Base-by-base conservation (phyloP, 2,888 invertebrate species). In the Euplexia lucipara region DNA sequence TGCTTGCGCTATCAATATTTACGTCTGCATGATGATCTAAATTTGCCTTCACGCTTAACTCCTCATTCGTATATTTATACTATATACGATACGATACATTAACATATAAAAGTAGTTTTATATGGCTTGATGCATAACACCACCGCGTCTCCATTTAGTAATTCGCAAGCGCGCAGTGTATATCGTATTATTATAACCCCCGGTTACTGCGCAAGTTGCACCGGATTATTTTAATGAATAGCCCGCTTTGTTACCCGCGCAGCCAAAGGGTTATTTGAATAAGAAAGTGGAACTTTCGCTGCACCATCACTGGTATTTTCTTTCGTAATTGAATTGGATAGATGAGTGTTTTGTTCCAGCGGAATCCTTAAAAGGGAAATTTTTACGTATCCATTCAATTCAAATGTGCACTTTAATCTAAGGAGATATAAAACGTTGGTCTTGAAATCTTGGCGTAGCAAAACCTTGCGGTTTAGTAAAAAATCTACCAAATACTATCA, bases 251-350 rank as follows among this genome's bases (percentile, higher is more conserved):
- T 93, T 92, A 91, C 79, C 75, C 78, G 81, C 82, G 83, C 84
- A 84, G 76, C 84, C 81, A 86, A 90, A 89, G 89, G 89, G 88
- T 89, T 92, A 91, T 93, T 93, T 92, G 90, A 91, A 93, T 92
- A 93, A 91, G 91, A 92, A 92, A 92, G 90, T 90, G 83, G 86
- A 90, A 91, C 90, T 90, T 90, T 89, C 88, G 68, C 87, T 85
- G 83, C 83, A 64, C 78, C 76, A 85, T 77, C 75, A 78, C 83
- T 82, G 84, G 86, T 89, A 88, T 92, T 92, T 92, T 91, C 89
- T 87, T 92, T 90, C 70, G 88, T 92, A 93, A 93, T 93, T 92
- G 92, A 92, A 94, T 93, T 92, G 90, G 87, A 88, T 86, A 88
- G 87, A 91, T 88, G 88, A 88, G 83, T 74, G 80, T 84, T 87